A percentile compares a stretch with the other conserved stretches of the same genome.
Evolutionary conservation across 2,888 invertebrate genomes (phyloP).

Genomic region (Drosophila borealis): DNA sequence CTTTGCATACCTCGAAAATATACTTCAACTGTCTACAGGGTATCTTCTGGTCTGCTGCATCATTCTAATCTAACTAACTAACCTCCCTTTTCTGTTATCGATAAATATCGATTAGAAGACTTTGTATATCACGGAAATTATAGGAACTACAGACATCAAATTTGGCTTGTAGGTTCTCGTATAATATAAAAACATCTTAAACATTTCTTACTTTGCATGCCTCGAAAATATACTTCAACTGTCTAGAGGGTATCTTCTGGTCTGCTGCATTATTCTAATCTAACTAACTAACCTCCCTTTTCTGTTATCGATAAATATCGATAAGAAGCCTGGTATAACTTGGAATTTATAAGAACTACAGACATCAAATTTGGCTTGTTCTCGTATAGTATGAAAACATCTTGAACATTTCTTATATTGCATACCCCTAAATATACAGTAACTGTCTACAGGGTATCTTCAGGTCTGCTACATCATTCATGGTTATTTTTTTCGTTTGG

Average conservation of each 20-base stretch:
- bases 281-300: background rate
- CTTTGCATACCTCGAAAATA: too few species aligned
- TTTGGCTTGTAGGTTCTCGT: background rate
- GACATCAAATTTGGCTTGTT: background rate
- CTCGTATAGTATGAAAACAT: background rate
- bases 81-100: background rate
- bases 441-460: constrained; percentile 4
- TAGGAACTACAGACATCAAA: background rate
- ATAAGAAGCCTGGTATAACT: background rate
- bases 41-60: too few species aligned
- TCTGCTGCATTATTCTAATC: too few species aligned
- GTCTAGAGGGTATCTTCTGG: too few species aligned
- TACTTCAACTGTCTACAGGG: too few species aligned
- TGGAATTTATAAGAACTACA: background rate
- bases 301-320: background rate
- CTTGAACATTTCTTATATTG: too few species aligned
- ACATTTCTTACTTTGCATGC: too few species aligned
- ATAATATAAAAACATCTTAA: background rate
- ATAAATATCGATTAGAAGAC: background rate
- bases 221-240: too few species aligned
- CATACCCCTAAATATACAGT: background rate
- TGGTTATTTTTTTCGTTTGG: constrained; percentile 21
- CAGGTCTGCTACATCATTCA: background rate
- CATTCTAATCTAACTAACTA: too few species aligned
- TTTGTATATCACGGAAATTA: background rate